These are phyloP conservation scores for Sebastes diaconus DNA, from an alignment of 2,797 vertebrate genomes.

Conservation along the genomic window DNA sequence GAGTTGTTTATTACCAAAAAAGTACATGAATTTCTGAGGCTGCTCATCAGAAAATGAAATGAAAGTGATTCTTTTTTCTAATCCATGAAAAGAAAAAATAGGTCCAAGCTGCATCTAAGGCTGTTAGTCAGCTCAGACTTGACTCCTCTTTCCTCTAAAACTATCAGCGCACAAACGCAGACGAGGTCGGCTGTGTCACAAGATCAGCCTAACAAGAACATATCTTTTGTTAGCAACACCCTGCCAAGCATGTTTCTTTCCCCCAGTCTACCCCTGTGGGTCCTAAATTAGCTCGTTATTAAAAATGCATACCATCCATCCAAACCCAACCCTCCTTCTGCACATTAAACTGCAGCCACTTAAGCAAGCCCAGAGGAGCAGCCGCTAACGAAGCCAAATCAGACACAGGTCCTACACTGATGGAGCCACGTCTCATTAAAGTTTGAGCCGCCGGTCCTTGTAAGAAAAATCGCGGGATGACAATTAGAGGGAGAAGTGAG, in stretches of 20 bases:
- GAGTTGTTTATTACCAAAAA: not conserved
- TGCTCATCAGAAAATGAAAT: not conserved
- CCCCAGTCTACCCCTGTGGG: slow-evolving; percentile 31
- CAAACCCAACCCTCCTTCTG: slow-evolving; percentile 59
- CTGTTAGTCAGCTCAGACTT: not conserved
- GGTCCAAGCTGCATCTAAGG: not conserved
- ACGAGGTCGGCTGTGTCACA: slow-evolving; percentile 9
- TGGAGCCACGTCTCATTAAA: slow-evolving; percentile 76
- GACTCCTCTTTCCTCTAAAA: not conserved
- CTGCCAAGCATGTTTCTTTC: slow-evolving; percentile 21
- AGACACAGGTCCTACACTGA: slow-evolving; percentile 62
- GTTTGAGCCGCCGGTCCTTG: slow-evolving; percentile 67
- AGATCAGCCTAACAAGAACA: slow-evolving; percentile 42
- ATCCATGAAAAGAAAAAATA: not conserved
- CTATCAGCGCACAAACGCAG: not conserved
- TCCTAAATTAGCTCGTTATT: slow-evolving; percentile 75
- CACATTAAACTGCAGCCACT: slow-evolving; percentile 82
- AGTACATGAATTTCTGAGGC: not conserved
- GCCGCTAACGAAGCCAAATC: slow-evolving; percentile 70
- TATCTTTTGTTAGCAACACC: slow-evolving; percentile 53
- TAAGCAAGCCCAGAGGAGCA: slow-evolving; percentile 78
- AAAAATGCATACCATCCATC: slow-evolving; percentile 75
- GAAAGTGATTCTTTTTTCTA: not conserved
- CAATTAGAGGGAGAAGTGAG: slow-evolving; percentile 61
- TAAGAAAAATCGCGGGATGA: slow-evolving; percentile 57